Base-by-base conservation (phyloP, 2,888 invertebrate species). In the Drosophila vallismaia region DNA sequence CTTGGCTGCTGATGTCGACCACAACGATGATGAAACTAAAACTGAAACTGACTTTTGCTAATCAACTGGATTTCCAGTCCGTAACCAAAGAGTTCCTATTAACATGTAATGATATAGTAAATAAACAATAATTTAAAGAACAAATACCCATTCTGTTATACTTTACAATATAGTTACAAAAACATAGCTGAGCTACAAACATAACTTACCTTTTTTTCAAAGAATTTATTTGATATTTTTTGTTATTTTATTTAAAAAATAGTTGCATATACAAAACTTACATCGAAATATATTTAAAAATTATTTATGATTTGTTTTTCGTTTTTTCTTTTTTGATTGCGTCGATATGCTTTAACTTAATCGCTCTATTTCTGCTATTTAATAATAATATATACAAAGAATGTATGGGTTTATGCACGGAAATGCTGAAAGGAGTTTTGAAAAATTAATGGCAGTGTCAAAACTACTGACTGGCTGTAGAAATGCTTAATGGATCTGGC, bases 341-440 rank as follows among this genome's bases (percentile, higher is more conserved):
- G 40, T 67, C 31, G 49, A 55, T 59, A 56, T 62, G 56, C 64
- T 74, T 52, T 59, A 71, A 75, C 86, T 78, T 76, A 83, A 67
- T 45, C 57, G 56, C 56, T 62, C 70, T 77, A 79, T 76, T 82
- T 86, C 82, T 75, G 74, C 89, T 90, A 88, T 77, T 90, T 89
- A 89, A 88, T 87, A 88, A 88, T 88, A 88, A 90, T 90, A 89
- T 89, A 71, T 90, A 90, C 89, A 90, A 70, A 76, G 74, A 74
- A 73, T 74, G 66, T 69, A 71, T 64, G 71, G 49, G 46, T 71
- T 55, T 69, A 83, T 74, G 75, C 75, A 77, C 59, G 78, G 55
- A 76, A 74, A 76, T 72, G 70, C 66, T 71, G 82, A 59, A 75
- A 78, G 74, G 63, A 58, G 59, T 45, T 54, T 52, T 79, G 71